These are phyloP conservation scores for Centrocercus urophasianus DNA, from an alignment of 2,113 vertebrate species.

Conservation along the genomic window DNA sequence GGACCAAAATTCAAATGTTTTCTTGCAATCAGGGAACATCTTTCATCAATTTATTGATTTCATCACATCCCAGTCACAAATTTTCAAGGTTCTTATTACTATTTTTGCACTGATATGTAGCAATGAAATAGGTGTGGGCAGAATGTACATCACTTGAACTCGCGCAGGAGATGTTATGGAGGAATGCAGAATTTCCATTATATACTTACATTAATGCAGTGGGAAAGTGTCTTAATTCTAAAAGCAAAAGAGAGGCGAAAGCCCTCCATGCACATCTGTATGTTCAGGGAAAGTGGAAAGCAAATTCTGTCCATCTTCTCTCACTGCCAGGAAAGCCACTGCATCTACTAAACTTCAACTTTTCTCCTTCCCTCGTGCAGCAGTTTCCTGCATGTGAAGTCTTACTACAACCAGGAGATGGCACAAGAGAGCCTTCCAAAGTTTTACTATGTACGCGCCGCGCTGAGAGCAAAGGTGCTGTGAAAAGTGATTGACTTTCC, in stretches of 20 bases:
- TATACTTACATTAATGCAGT: neutral
- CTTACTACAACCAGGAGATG: constrained; percentile 38
- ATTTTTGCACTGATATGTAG: neutral
- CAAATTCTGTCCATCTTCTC: neutral
- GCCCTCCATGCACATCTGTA: rapidly evolving
- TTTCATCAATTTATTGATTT: neutral
- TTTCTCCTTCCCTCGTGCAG: neutral
- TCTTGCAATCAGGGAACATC: neutral
- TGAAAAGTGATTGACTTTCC: neutral
- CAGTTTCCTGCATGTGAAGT: neutral
- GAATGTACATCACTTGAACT: neutral
- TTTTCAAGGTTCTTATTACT: neutral
- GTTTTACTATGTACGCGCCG: rapidly evolving
- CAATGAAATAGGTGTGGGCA: neutral
- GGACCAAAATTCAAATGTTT: neutral
- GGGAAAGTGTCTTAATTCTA: neutral
- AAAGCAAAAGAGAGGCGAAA: neutral
- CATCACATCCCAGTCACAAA: neutral
- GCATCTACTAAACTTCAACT: neutral
- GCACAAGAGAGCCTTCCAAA: constrained; percentile 12
- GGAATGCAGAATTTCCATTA: neutral
- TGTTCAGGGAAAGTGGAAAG: neutral
- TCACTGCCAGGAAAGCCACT: neutral
- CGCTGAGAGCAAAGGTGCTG: rapidly evolving
- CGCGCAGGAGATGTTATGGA: rapidly evolving